These are phyloP conservation scores for Zapornia atra DNA, from an alignment of 2,113 vertebrate species.

Conservation along the genomic window DNA sequence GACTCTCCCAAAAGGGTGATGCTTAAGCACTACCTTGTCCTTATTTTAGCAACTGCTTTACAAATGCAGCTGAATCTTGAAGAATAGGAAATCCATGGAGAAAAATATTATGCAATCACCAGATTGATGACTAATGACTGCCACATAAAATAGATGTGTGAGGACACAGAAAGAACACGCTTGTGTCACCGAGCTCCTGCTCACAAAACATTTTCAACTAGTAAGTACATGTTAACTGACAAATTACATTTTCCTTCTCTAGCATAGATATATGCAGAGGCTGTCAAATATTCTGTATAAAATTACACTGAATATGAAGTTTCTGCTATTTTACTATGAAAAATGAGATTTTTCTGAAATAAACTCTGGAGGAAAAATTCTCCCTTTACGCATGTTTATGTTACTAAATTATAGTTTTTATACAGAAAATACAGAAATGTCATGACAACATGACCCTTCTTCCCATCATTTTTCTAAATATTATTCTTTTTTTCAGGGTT, in stretches of 20 bases:
- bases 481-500: neutral
- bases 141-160: rapidly evolving
- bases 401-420: neutral
- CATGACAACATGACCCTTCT: neutral
- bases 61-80: neutral
- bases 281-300: neutral
- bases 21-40: neutral
- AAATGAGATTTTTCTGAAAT: neutral
- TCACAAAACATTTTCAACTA: neutral
- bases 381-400: neutral
- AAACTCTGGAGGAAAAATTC: neutral
- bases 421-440: neutral
- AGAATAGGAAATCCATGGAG: neutral
- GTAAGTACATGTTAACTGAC: neutral
- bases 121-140: neutral
- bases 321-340: neutral
- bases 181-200: rapidly evolving
- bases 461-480: neutral
- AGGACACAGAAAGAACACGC: neutral
- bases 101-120: neutral
- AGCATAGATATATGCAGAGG: neutral
- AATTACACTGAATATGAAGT: neutral
- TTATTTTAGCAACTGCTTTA: neutral
- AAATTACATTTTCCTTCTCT: neutral
- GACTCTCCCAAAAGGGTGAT: neutral